Percentiles rank a stretch among this genome's conserved stretches.
These are phyloP conservation scores for Ctena decussata DNA, from an alignment of 2,888 invertebrate species.

Conservation along the genomic window DNA sequence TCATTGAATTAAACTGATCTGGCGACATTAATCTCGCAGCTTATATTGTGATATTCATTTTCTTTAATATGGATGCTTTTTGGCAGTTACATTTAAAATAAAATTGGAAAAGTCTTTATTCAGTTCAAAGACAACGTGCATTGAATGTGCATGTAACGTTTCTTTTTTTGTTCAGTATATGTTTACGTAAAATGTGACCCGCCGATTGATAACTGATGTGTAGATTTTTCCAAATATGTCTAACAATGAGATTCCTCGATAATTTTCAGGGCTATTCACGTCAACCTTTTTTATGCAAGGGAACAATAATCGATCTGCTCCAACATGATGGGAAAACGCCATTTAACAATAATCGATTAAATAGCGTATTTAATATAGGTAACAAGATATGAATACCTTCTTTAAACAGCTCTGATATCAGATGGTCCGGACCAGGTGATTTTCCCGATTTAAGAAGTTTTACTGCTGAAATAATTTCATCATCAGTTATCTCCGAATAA, in stretches of 20 bases:
- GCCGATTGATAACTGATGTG: not conserved
- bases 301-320: not conserved
- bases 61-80: too few species aligned
- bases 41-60: too few species aligned
- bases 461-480: not conserved
- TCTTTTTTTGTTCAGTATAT: too few species aligned
- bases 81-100: too few species aligned
- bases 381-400: not conserved
- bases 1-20: too few species aligned
- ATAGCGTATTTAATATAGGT: not conserved
- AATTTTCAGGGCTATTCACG: not conserved
- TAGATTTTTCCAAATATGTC: constrained; percentile 8
- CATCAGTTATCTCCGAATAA: not conserved
- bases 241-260: not conserved
- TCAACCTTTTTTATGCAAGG: not conserved
- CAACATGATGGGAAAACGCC: not conserved
- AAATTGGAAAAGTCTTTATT: too few species aligned
- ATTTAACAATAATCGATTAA: not conserved
- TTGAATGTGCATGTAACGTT: too few species aligned
- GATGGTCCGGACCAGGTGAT: not conserved
- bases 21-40: too few species aligned
- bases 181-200: too few species aligned
- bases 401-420: not conserved
- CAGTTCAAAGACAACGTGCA: too few species aligned
- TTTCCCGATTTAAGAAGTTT: not conserved